These are phyloP conservation scores for Heliothis subflexa DNA, from an alignment of 1,140 invertebrate species.

Conservation along the genomic window DNA sequence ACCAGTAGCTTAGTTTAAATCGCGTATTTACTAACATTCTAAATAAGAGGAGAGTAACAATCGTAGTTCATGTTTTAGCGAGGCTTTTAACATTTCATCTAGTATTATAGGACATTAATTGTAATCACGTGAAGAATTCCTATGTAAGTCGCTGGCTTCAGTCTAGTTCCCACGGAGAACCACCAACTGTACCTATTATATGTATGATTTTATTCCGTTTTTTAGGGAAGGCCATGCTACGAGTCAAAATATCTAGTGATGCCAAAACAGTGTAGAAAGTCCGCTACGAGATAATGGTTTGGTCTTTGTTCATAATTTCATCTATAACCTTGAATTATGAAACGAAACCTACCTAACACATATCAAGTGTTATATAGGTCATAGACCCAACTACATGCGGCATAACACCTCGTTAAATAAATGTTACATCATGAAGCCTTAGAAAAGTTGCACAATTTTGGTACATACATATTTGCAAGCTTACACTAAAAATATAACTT, in stretches of 20 bases:
- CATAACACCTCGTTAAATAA: too few species aligned
- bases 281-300: too few species aligned
- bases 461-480: too few species aligned
- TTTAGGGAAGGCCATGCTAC: background rate
- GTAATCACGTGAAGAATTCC: constrained; percentile 72
- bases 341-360: too few species aligned
- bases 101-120: constrained; percentile 62
- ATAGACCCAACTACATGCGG: too few species aligned
- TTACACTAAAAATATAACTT: too few species aligned
- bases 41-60: background rate
- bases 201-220: constrained; percentile 32
- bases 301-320: too few species aligned
- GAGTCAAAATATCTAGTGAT: background rate
- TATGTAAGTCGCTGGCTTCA: constrained; percentile 65
- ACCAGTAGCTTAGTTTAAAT: background rate
- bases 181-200: constrained; percentile 33
- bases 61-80: background rate
- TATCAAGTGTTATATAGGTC: too few species aligned
- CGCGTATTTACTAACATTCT: background rate
- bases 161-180: constrained; percentile 55
- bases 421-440: too few species aligned
- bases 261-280: background rate
- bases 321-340: too few species aligned
- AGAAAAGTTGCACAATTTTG: too few species aligned
- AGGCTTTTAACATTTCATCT: constrained; percentile 60